Base-by-base conservation (phyloP, 2,888 invertebrate genomes). In the Furcula furcula region DNA sequence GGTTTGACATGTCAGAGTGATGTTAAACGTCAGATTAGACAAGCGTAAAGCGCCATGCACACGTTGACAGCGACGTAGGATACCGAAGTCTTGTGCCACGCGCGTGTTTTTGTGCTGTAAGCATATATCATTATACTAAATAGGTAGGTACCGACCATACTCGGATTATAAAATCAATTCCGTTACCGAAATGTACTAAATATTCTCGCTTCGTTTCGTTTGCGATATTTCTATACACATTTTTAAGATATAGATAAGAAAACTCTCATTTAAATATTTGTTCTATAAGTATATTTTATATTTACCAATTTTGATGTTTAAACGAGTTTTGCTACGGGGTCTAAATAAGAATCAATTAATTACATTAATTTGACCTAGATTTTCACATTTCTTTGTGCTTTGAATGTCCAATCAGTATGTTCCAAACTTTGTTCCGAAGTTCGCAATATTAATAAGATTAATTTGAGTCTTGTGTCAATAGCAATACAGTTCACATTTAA, bases 101-200 rank as follows among this genome's bases (percentile, higher is more conserved):
- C 60, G 63, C 59, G 55, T 57, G 62, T 68, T 7, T 14, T 61
- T 72, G 75, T 73, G 74, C 71, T 48, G 44, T 46, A 71, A 73
- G 72, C 71, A 46, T 55, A 36, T 49, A 44, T 42, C 14, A 14
- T 26, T 20, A 52, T 46, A 64, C 65, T 64, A 65, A 55, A 37
- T 48, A 55, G 49, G 47, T 56, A 51, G 46, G 47, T 43, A 36
- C 29, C 26, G 40, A 39, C 52, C 57, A 44, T 49, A 40, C 22
- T 43, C 50, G 42, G 40, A 19, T 55, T 54, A 54, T 50, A 59
- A 72, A 74, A 73, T 75, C 75, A 75, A 75, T 75, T 75, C 75
- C 75, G 50, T 60, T 55, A 37, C 38, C 51, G 46, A 47, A 50
- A 56, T 56, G 49, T 60, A 55, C 47, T 53, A 37, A 52, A 37